Evolutionary conservation across 2,113 vertebrate genomes (phyloP), one percentile per base, ranked within the genome.

Genomic region (Theristicus caerulescens): DNA sequence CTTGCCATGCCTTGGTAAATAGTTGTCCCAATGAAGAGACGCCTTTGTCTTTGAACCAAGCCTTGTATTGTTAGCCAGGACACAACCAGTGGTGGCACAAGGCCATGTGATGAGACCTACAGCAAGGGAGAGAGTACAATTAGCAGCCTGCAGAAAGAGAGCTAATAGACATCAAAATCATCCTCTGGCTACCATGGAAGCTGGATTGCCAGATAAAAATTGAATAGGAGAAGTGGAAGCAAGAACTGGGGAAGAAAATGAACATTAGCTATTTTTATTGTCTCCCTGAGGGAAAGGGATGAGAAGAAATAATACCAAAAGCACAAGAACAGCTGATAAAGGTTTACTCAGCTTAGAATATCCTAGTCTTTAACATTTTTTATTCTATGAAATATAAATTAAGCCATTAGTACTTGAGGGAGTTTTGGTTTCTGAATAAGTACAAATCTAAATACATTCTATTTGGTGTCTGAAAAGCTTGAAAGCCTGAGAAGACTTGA

Each of bases 271-370:
- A 85, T 94, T 88, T 96, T 94, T 95, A 80, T 93, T 96, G 46
- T 64, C 69, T 88, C 85, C 71, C 76, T 25, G 54, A 90, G 92
- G 67, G 71, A 80, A 91, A 86, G 8, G 66, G 29, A 88, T 92
- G 74, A 92, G 88, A 88, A 85, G 49, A 95, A 96, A 90, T 83
- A 93, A 87, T 58, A 81, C 69, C 81, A 84, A 89, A 89, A 94
- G n/a, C 83, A 82, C n/a, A 85, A 49, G 66, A 92, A 90, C 22
- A 77, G 51, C 67, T 86, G 82, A 96, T 92, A 94, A 93, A 92
- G 34, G 58, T 95, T 95, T 96, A 79, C 49, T 94, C 32, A 86
- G 44, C 77, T 92, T 87, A 82, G 62, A 94, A 97, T 91, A 97
- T 93, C 86, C 66, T 59, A 49, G 36, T 57, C 38, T 79, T 74